These are phyloP conservation scores for Phymorhynchus buccinoides DNA, from an alignment of 1,140 invertebrate species.

Conservation along the genomic window DNA sequence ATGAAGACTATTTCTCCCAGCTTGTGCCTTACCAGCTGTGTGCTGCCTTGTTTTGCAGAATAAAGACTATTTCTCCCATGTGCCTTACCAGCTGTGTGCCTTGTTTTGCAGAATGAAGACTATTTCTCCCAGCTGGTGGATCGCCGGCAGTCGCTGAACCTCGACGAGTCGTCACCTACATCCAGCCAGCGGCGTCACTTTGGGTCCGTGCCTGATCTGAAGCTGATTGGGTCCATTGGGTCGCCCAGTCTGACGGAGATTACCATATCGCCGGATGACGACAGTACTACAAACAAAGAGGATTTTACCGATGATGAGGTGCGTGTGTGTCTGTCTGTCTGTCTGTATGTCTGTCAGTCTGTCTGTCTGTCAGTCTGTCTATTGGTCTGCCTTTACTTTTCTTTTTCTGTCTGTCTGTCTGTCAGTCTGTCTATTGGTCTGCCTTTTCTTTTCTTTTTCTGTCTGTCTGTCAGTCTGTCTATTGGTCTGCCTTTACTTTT, in stretches of 20 bases:
- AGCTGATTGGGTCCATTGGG: conserved; percentile 54
- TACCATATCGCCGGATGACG: conserved; percentile 52
- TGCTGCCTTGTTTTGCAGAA: no score
- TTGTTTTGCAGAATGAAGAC: conserved; percentile 60
- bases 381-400: no score
- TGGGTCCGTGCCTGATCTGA: conserved; percentile 66
- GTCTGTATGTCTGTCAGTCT: not conserved
- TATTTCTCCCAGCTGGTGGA: conserved; percentile 64
- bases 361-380: not conserved
- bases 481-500: no score
- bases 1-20: no score
- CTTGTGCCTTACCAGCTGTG: no score
- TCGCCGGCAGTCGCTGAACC: conserved; percentile 62
- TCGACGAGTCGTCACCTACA: conserved; percentile 50
- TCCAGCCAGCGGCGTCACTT: conserved; percentile 54
- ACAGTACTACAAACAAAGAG: conserved; percentile 65
- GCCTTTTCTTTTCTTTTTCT: no score
- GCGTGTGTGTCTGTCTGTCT: not conserved
- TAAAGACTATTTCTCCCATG: no score
- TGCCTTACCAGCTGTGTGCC: not conserved
- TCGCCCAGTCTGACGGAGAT: conserved; percentile 53
- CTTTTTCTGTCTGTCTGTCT: no score
- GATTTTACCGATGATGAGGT: conserved; percentile 67
- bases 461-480: no score
- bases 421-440: no score